phyloP scores from a whole-genome alignment of 2,888 invertebrate species.

The Subacronicta megacephala region DNA sequence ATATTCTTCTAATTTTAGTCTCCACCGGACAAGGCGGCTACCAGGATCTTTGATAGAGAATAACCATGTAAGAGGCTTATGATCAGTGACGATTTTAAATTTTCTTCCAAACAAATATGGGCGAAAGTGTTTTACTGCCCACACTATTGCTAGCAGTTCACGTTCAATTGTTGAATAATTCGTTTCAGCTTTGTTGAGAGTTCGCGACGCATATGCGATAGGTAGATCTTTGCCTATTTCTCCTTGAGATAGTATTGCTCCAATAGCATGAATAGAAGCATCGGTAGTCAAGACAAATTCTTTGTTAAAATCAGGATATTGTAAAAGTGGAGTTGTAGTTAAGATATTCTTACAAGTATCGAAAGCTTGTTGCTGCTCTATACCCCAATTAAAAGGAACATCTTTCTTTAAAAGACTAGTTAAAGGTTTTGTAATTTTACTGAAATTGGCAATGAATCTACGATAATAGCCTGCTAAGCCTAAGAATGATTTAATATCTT shows the following conservation, averaged over 20 bases:
- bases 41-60: conserved; percentile 26
- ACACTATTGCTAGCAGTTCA: conserved; percentile 62
- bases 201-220: conserved; percentile 50
- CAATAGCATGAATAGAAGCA: conserved; percentile 15
- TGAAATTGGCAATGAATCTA: conserved; percentile 17
- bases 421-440: conserved; percentile 25
- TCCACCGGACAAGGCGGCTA: conserved; percentile 17
- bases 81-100: conserved; percentile 38
- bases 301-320: conserved; percentile 25
- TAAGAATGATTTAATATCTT: conserved; percentile 29
- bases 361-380: conserved; percentile 13
- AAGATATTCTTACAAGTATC: conserved; percentile 22
- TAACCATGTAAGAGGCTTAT: conserved; percentile 56
- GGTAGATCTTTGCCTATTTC: conserved; percentile 24
- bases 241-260: conserved; percentile 22
- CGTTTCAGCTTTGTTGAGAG: conserved; percentile 39
- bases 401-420: conserved; percentile 21
- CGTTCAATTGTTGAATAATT: conserved; percentile 60
- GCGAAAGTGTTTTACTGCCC: conserved; percentile 8
- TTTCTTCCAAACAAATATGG: conserved; percentile 5
- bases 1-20: conserved; percentile 22
- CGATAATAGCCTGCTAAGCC: conserved; percentile 23
- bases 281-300: conserved; percentile 24
- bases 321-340: conserved; percentile 7
- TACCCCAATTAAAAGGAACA: conserved; percentile 13